Conservation (phyloP, 2,888 invertebrate genomes). For the Lathronympha strigana region DNA sequence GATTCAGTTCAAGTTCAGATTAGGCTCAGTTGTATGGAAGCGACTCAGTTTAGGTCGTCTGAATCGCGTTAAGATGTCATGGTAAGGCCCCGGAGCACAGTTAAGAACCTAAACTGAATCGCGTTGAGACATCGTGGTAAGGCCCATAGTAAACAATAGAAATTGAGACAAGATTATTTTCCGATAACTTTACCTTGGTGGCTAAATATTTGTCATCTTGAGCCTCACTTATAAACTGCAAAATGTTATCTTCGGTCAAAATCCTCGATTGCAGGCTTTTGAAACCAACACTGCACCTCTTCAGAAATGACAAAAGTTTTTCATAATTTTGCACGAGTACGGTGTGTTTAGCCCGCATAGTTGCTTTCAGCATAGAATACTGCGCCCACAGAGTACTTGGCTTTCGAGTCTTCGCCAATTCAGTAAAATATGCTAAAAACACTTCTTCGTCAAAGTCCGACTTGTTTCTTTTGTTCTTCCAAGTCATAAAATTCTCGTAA, state of each 20-base stretch:
- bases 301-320: slow-evolving; percentile 19
- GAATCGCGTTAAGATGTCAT: no score
- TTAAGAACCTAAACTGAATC: no score
- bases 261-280: slow-evolving; percentile 12
- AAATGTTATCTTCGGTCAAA: slow-evolving; percentile 22
- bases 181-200: slow-evolving; percentile 17
- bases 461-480: slow-evolving; percentile 21
- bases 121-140: no score
- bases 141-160: no score
- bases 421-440: slow-evolving; percentile 24
- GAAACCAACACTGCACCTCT: background rate
- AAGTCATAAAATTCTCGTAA: slow-evolving; percentile 26
- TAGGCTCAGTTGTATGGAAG: no score
- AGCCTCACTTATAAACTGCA: slow-evolving; percentile 16
- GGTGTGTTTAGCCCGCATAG: slow-evolving; percentile 9
- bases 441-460: slow-evolving; percentile 10
- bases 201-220: slow-evolving; percentile 25
- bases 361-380: slow-evolving; percentile 36
- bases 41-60: no score
- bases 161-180: no score
- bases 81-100: no score
- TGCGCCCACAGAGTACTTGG: slow-evolving; percentile 25
- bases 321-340: slow-evolving; percentile 8
- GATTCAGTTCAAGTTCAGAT: no score
- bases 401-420: slow-evolving; percentile 17